These are phyloP conservation scores for Creontiades dilutus DNA, from an alignment of 2,888 invertebrate genomes.

Conservation along the genomic window DNA sequence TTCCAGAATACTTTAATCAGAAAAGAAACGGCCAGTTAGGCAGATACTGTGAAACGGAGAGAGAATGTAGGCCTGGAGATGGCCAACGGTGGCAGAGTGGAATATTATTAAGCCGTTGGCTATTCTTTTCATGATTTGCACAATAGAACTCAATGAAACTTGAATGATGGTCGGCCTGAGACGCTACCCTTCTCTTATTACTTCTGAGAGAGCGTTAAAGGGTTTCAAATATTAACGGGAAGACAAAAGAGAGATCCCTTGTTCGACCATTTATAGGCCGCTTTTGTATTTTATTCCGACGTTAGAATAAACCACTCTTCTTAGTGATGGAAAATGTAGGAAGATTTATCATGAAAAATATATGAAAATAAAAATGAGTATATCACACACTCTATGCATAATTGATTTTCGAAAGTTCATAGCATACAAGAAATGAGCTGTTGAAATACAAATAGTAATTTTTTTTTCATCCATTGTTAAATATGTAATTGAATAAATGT, in stretches of 20 bases:
- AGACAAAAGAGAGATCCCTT: background rate
- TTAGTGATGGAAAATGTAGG: background rate
- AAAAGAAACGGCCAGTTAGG: too few relatives aligned
- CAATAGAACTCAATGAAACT: slow-evolving; percentile 1
- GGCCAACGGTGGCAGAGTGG: background rate
- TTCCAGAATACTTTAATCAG: too few relatives aligned
- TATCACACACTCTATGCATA: too few relatives aligned
- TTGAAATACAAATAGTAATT: too few relatives aligned
- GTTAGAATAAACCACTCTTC: background rate
- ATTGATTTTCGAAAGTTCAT: too few relatives aligned
- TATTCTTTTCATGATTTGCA: background rate
- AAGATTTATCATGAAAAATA: background rate
- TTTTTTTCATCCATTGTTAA: too few relatives aligned
- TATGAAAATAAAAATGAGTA: too few relatives aligned
- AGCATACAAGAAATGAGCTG: too few relatives aligned
- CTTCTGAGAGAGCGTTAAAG: background rate
- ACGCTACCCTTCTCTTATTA: background rate
- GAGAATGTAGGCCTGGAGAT: too few relatives aligned
- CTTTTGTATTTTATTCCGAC: background rate
- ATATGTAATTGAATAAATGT: too few relatives aligned
- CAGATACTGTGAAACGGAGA: too few relatives aligned
- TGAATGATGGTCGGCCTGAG: background rate
- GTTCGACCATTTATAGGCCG: background rate
- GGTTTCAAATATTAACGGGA: slow-evolving; percentile 23
- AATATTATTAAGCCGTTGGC: slow-evolving; percentile 4